Base-by-base conservation (phyloP, 2,888 invertebrate genomes). In the Endotricha flammealis region DNA sequence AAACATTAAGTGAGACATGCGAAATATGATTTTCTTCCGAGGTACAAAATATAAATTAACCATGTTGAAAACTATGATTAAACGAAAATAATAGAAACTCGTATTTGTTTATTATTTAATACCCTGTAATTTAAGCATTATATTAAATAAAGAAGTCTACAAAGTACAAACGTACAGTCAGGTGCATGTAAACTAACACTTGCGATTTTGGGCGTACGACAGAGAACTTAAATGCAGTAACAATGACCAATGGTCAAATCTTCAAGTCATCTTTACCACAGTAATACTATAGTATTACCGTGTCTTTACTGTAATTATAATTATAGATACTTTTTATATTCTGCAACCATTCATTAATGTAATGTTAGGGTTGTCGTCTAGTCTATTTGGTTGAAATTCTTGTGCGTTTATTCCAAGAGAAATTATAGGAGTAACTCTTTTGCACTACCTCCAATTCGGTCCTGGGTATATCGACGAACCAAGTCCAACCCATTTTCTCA, bases 351-450 rank as follows among this genome's bases (percentile, higher is more conserved):
- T n/a, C n/a, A n/a, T n/a, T n/a, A n/a, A n/a, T n/a, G n/a, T n/a
- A n/a, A n/a, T n/a, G n/a, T n/a, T n/a, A n/a, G n/a, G n/a, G n/a
- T n/a, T n/a, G n/a, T n/a, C n/a, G n/a, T n/a, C n/a, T n/a, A n/a
- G n/a, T 73, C 89, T 91, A 99, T 88, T 99, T 99, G 1, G 98
- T 98, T 2, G 96, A 95, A 24, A 94, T 93, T 57, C 99, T 88
- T n/a, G 98, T 97, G 56, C 95, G 92, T 64, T 93, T 96, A 67
- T 97, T 95, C 99, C 99, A 99, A 1, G 97, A 90, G 78, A 97
- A 99, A 73, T 99, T 99, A 12, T 92, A 77, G 7, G 95, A 98
- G 66, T 99, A 99, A 39, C 91, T 94, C 75, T 99, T 99, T 3
- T 93, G 92, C 60, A 92, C 94, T 38, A 92, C 90, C 16, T 90